Percentiles rank a stretch among this genome's conserved stretches.
phyloP scores from a whole-genome alignment of 2,797 vertebrate genomes.

The Carcharodon carcharias region DNA sequence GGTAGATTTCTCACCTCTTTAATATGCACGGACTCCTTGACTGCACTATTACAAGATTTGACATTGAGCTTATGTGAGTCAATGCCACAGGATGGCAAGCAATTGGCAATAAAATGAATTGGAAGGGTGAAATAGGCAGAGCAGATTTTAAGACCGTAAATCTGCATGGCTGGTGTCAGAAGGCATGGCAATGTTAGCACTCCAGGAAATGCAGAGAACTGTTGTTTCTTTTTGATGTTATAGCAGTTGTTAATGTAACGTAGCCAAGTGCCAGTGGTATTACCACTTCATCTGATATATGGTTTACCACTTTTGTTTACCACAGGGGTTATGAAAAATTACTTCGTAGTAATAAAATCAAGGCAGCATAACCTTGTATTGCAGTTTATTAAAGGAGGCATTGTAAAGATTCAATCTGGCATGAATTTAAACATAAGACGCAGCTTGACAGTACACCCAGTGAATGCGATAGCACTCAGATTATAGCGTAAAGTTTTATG shows the following conservation, averaged over 20 bases:
- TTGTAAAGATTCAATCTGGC: background rate
- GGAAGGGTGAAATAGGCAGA: background rate
- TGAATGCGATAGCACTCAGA: background rate
- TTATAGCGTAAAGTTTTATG: conserved; percentile 24
- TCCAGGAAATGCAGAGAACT: background rate
- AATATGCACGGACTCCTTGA: too few relatives aligned
- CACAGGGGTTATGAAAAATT: background rate
- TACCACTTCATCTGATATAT: background rate
- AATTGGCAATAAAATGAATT: background rate
- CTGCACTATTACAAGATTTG: background rate
- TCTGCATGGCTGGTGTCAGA: background rate
- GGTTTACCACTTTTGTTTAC: background rate
- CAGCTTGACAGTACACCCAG: background rate
- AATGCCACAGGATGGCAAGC: background rate
- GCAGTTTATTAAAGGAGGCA: background rate
- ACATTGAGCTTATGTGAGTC: background rate
- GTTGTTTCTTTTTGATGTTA: background rate
- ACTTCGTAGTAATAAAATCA: conserved; percentile 27
- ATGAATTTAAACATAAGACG: background rate
- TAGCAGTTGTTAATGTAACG: background rate
- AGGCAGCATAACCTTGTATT: background rate
- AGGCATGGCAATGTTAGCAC: background rate
- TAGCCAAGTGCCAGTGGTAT: background rate
- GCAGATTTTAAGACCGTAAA: background rate
- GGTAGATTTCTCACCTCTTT: background rate